phyloP scores from a whole-genome alignment of 2,797 vertebrate species.

The Sebastes alutus region DNA sequence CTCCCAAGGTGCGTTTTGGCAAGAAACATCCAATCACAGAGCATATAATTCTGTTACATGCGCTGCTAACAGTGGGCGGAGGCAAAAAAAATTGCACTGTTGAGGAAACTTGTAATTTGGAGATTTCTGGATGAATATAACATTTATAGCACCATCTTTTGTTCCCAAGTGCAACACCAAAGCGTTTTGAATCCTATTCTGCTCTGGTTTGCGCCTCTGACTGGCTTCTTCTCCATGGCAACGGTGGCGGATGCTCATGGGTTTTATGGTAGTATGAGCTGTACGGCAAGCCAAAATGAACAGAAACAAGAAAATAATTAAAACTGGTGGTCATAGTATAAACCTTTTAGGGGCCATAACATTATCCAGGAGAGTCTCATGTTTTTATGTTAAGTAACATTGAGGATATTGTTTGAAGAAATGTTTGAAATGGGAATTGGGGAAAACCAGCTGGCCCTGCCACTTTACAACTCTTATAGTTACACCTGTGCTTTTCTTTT shows the following conservation, averaged over 20 bases:
- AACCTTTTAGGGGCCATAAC: background rate
- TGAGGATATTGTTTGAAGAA: background rate
- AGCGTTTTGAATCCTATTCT: background rate
- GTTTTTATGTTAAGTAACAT: background rate
- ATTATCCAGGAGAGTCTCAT: background rate
- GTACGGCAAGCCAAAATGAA: no score
- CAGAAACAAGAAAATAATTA: no score
- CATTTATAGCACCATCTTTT: background rate
- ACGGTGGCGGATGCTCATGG: no score
- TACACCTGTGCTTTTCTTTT: background rate
- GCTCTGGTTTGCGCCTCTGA: background rate
- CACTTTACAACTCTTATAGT: background rate
- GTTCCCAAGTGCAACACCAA: background rate
- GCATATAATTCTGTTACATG: background rate
- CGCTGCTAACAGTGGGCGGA: background rate
- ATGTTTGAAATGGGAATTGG: background rate
- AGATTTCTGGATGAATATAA: background rate
- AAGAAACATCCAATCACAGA: background rate
- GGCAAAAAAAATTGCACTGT: background rate
- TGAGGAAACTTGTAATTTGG: background rate
- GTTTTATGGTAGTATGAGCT: no score
- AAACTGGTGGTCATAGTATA: no score
- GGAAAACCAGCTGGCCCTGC: background rate
- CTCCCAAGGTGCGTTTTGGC: background rate
- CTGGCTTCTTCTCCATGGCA: no score